phyloP scores from a whole-genome alignment of 2,113 vertebrate genomes.

The Myiozetetes cayanensis region DNA sequence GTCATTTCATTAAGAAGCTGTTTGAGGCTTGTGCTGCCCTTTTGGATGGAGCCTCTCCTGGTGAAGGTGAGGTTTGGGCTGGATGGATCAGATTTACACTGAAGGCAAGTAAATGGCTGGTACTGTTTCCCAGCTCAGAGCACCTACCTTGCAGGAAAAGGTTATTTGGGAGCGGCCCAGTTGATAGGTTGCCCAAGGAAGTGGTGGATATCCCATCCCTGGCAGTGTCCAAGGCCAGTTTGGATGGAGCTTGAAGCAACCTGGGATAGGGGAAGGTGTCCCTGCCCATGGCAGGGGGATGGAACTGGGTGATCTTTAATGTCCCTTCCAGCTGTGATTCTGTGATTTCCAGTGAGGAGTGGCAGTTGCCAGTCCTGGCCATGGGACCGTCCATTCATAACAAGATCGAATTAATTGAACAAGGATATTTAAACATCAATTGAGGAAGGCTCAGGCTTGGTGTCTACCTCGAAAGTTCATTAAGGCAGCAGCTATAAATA shows the following conservation, averaged over 20 bases:
- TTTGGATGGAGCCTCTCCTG: background rate
- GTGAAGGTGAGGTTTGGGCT: background rate
- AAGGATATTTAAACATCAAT: background rate
- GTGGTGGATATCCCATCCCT: background rate
- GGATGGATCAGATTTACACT: background rate
- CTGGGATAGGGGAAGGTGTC: background rate
- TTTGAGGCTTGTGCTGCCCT: background rate
- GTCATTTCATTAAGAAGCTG: background rate
- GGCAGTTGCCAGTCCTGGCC: background rate
- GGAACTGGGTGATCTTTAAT: background rate
- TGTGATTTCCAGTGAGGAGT: background rate
- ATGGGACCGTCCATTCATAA: background rate
- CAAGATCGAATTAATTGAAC: background rate
- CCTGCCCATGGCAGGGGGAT: background rate
- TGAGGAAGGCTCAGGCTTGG: background rate
- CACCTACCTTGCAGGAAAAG: background rate
- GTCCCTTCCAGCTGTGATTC: background rate
- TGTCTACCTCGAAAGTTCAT: background rate
- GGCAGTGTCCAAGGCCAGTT: background rate
- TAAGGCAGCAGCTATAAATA: conserved; percentile 20
- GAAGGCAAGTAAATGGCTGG: background rate
- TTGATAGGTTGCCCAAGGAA: background rate
- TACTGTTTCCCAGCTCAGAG: background rate
- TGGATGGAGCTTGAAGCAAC: background rate
- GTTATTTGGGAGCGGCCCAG: background rate